Conservation (phyloP, 2,888 invertebrate genomes). For the Sphaerolaimus hirsutus region DNA sequence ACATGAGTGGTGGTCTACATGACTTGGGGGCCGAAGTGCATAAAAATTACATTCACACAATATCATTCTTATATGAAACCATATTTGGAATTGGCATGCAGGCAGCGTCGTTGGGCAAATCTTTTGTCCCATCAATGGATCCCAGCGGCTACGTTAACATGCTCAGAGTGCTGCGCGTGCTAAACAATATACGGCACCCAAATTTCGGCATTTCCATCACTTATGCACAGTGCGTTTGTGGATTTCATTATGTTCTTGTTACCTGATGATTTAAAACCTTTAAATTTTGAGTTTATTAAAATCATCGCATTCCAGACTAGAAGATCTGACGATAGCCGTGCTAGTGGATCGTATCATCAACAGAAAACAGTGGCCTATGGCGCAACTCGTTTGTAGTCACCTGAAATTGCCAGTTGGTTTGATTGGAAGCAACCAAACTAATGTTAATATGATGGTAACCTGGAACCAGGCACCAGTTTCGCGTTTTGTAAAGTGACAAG, state of each 20-base stretch:
- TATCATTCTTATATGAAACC: too few species aligned
- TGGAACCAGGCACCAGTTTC: too few species aligned
- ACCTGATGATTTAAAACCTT: not conserved
- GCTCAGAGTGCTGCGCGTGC: conserved; percentile 57
- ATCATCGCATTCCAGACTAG: conserved; percentile 8
- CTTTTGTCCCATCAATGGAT: conserved; percentile 44
- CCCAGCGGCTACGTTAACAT: conserved; percentile 48
- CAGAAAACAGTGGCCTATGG: conserved; percentile 63
- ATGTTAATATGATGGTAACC: too few species aligned
- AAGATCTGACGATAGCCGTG: conserved; percentile 42
- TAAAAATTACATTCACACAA: too few species aligned
- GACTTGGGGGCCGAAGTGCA: too few species aligned
- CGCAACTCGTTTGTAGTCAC: conserved; percentile 65
- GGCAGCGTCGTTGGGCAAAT: conserved; percentile 84
- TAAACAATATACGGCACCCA: conserved; percentile 61
- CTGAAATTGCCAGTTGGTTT: conserved; percentile 51
- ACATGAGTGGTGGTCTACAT: too few species aligned
- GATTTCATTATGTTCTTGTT: not conserved
- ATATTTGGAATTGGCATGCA: too few species aligned
- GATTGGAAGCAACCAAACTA: too few species aligned
- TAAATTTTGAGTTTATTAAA: not conserved
- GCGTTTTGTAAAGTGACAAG: too few species aligned
- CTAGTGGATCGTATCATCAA: conserved; percentile 63
- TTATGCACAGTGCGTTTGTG: conserved; percentile 45
- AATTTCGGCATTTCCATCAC: conserved; percentile 72